Conservation (phyloP, 2,888 invertebrate species). For the Norana najaformis region DNA sequence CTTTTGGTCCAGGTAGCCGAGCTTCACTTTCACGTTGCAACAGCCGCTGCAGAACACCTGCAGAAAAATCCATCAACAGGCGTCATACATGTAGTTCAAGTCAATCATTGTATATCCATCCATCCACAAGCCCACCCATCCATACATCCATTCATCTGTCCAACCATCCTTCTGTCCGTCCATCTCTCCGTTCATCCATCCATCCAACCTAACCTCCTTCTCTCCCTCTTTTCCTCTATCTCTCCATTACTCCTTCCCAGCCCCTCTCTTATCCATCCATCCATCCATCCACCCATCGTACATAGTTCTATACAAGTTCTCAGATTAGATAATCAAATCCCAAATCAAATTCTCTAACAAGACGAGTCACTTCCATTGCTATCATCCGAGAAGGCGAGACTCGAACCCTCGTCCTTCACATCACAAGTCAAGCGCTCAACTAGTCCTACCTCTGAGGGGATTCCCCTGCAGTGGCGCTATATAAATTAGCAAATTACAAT, state of each 20-base stretch:
- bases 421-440: no score
- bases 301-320: not conserved
- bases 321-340: no score
- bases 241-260: no score
- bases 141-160: no score
- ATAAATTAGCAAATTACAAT: no score
- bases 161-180: not conserved
- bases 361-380: no score
- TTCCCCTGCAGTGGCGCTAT: no score
- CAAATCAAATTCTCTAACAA: no score
- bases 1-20: slow-evolving; percentile 75
- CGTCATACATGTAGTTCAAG: not conserved
- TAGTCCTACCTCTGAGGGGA: no score
- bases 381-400: no score
- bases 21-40: slow-evolving; percentile 73
- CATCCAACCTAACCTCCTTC: not conserved
- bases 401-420: no score
- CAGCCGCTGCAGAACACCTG: slow-evolving; percentile 79
- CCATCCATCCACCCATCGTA: not conserved
- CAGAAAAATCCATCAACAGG: slow-evolving; percentile 21
- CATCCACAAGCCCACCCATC: not conserved
- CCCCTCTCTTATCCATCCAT: no score
- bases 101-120: not conserved
- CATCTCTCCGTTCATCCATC: not conserved
- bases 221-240: not conserved